These are phyloP conservation scores for Heliconius cydno DNA, from an alignment of 2,888 invertebrate species.

Conservation along the genomic window DNA sequence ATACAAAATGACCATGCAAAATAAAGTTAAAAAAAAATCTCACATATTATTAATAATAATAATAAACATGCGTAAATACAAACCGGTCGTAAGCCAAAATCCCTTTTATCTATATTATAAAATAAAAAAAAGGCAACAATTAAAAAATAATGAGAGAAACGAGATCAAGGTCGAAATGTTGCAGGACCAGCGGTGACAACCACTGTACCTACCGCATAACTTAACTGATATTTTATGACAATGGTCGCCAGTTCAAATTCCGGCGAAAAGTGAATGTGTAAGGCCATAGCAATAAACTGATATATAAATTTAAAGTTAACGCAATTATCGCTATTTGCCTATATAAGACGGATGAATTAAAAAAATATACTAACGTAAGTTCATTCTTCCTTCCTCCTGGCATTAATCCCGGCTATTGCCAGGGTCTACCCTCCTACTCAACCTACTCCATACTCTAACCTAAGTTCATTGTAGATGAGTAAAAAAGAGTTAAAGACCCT, in stretches of 20 bases:
- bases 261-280: background rate
- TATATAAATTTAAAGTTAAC: no score
- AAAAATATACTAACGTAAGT: no score
- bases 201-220: background rate
- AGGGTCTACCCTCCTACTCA: no score
- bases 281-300: background rate
- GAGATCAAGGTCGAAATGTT: constrained; percentile 1
- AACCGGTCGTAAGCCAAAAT: background rate
- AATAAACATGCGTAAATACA: background rate
- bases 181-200: background rate
- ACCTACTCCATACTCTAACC: no score
- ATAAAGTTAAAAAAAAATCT: no score
- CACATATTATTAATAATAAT: background rate
- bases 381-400: no score
- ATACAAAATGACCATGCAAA: no score
- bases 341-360: no score
- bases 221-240: background rate
- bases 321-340: no score
- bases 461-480: no score
- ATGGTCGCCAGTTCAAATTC: background rate
- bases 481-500: no score
- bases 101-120: background rate
- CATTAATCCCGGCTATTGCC: no score
- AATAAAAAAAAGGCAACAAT: background rate
- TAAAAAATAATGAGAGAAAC: background rate